Evolutionary conservation across 2,797 vertebrate genomes (phyloP).

Genomic region (Serranus cabrilla): DNA sequence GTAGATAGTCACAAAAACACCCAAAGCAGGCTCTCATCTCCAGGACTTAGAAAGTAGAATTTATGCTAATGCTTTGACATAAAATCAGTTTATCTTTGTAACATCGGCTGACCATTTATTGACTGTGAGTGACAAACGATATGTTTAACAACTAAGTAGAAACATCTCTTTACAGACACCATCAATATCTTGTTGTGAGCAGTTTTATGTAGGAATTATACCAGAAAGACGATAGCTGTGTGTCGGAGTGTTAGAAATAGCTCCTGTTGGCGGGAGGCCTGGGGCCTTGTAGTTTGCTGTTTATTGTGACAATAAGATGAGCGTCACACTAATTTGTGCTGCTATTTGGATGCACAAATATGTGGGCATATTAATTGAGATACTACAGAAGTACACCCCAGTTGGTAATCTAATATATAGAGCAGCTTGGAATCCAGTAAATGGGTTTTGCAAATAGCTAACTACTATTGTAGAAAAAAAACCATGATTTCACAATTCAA

Average conservation of each 20-base stretch:
- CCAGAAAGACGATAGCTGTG: no score
- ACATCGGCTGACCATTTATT: no score
- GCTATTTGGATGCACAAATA: neutral
- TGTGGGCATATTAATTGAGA: neutral
- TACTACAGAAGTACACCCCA: neutral
- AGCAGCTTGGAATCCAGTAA: slow-evolving; percentile 20
- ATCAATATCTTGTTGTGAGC: no score
- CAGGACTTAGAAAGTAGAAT: neutral
- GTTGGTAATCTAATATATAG: neutral
- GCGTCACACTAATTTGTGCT: neutral
- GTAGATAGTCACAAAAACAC: neutral
- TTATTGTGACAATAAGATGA: neutral
- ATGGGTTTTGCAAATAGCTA: neutral
- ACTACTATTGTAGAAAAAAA: neutral
- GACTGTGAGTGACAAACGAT: no score
- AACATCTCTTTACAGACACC: no score
- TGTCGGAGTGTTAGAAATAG: neutral
- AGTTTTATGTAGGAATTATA: no score
- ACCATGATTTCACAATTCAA: slow-evolving; percentile 6
- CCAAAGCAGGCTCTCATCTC: no score
- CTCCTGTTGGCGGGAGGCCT: neutral
- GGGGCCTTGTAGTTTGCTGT: neutral
- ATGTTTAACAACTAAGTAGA: no score
- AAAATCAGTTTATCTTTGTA: no score
- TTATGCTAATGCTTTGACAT: no score